A percentile compares a stretch with the other conserved stretches of the same genome.
phyloP scores from a whole-genome alignment of 1,140 invertebrate genomes.

The Apis cerana region DNA sequence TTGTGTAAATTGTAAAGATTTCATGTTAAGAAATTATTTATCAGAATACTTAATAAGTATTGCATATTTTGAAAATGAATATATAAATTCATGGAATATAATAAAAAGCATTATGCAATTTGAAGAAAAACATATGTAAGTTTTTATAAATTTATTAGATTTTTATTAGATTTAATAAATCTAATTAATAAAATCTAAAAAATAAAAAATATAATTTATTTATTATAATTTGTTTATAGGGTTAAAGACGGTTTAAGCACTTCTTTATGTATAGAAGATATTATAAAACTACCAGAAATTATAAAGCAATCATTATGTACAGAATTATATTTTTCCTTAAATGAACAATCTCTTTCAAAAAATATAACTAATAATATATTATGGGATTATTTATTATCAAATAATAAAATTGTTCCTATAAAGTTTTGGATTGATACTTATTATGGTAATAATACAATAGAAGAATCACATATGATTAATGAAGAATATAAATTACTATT shows the following conservation, averaged over 20 bases:
- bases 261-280: conserved; percentile 68
- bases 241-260: conserved; percentile 62
- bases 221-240: conserved; percentile 48
- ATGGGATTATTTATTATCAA: conserved; percentile 74
- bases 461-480: conserved; percentile 69
- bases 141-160: conserved; percentile 13
- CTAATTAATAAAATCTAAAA: not conserved
- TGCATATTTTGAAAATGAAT: conserved; percentile 76
- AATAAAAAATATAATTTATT: conserved; percentile 28
- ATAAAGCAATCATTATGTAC: conserved; percentile 69
- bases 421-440: conserved; percentile 71
- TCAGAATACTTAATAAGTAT: conserved; percentile 82
- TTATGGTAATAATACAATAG: conserved; percentile 42
- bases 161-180: not conserved
- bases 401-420: conserved; percentile 68
- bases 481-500: conserved; percentile 78
- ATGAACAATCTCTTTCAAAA: conserved; percentile 56
- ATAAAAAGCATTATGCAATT: conserved; percentile 81
- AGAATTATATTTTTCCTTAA: conserved; percentile 74
- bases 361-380: conserved; percentile 63
- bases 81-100: conserved; percentile 83
- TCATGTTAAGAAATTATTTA: conserved; percentile 83
- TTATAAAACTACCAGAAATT: conserved; percentile 66
- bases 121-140: conserved; percentile 69
- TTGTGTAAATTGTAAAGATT: conserved; percentile 81